Conservation (phyloP, 2,797 vertebrate species). For the Melopsittacus undulatus region DNA sequence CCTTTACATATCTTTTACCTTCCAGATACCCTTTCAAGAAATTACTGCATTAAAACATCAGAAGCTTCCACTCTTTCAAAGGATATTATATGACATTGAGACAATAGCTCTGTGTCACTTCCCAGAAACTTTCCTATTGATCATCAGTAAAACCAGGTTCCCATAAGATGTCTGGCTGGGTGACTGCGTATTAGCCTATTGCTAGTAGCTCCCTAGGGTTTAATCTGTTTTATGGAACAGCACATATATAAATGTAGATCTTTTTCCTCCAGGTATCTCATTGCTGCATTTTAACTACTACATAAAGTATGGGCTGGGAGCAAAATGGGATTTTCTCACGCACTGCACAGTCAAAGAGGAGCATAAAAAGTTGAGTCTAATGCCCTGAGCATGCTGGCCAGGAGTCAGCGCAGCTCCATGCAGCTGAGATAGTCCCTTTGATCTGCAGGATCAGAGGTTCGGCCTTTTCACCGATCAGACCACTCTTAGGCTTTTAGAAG, state of each 20-base stretch:
- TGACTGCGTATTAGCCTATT: not conserved
- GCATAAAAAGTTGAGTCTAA: constrained; percentile 1
- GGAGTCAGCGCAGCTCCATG: not conserved
- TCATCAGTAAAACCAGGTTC: not conserved
- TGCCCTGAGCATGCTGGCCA: not conserved
- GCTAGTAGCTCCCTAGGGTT: not conserved
- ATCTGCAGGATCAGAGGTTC: not conserved
- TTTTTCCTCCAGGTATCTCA: constrained; percentile 1
- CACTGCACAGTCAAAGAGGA: not conserved
- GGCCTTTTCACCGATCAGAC: rapidly evolving
- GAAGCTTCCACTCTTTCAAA: not conserved
- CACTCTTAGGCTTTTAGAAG: not conserved
- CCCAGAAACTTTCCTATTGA: not conserved
- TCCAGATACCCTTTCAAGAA: not conserved
- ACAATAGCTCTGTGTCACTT: not conserved
- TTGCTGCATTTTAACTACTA: constrained; percentile 6
- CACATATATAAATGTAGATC: not conserved
- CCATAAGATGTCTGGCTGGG: not conserved
- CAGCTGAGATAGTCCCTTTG: not conserved
- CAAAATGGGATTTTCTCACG: not conserved
- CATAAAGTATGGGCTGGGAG: not conserved
- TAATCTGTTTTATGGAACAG: not conserved
- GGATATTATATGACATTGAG: not conserved
- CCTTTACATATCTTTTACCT: not conserved
- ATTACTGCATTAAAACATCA: not conserved